These are phyloP conservation scores for Adelphocoris suturalis DNA, from an alignment of 2,888 invertebrate genomes.

Conservation along the genomic window DNA sequence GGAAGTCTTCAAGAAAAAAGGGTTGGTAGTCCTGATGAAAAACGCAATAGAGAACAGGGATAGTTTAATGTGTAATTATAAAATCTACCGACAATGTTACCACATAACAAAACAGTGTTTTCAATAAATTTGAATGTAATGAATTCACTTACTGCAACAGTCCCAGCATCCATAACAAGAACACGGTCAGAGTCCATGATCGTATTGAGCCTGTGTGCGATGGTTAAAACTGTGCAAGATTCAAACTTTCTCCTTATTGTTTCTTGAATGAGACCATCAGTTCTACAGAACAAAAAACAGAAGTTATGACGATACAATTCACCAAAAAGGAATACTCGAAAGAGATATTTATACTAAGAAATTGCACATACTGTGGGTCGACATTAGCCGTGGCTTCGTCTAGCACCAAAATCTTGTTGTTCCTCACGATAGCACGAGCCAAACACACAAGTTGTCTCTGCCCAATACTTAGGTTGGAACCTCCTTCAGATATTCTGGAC, in stretches of 20 bases:
- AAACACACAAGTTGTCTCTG: constrained; percentile 94
- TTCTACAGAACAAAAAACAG: constrained; percentile 79
- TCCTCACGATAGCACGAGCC: constrained; percentile 91
- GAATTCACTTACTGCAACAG: constrained; percentile 80
- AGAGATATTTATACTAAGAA: no score
- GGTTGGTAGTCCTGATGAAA: no score
- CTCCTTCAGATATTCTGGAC: constrained; percentile 86
- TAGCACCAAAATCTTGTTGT: constrained; percentile 90
- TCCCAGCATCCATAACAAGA: constrained; percentile 91
- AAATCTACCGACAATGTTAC: no score
- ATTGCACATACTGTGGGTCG: constrained; percentile 89
- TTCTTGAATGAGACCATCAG: constrained; percentile 91
- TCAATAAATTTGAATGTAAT: constrained; percentile 16
- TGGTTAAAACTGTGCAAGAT: constrained; percentile 93
- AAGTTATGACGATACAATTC: background rate
- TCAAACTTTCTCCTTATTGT: constrained; percentile 89
- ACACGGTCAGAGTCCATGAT: constrained; percentile 95
- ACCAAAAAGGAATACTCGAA: background rate
- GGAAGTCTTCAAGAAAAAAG: no score
- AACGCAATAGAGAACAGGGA: no score
- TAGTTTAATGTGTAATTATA: no score
- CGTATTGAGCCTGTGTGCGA: constrained; percentile 94
- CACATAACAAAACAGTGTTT: no score
- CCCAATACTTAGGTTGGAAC: constrained; percentile 92
- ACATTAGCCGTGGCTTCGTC: constrained; percentile 97